Percentiles rank a stretch among this genome's conserved stretches.
phyloP scores from a whole-genome alignment of 2,113 vertebrate genomes.

The Jacana jacana region DNA sequence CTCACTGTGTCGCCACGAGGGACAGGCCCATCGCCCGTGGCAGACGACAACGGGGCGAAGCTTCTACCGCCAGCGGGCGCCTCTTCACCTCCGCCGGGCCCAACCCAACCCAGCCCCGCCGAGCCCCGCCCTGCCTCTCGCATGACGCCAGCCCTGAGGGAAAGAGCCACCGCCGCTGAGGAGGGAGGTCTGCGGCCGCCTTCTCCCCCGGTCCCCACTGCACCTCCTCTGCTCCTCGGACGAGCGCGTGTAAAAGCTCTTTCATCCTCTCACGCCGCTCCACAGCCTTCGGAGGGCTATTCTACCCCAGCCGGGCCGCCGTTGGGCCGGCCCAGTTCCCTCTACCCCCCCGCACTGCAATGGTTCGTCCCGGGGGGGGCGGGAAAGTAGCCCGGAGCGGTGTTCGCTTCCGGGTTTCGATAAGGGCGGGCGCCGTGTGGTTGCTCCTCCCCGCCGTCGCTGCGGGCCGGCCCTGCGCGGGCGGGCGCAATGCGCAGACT shows the following conservation, averaged over 20 bases:
- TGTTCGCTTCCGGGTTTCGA: not conserved
- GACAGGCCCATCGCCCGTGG: too few relatives aligned
- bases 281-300: rapidly evolving
- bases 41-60: not conserved
- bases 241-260: too few relatives aligned
- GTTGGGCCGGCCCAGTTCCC: not conserved
- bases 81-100: too few relatives aligned
- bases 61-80: not conserved
- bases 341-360: not conserved
- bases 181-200: rapidly evolving
- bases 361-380: not conserved
- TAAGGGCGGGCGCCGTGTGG: not conserved
- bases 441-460: not conserved
- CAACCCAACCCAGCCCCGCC: too few relatives aligned
- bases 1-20: not conserved
- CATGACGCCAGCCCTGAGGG: too few relatives aligned
- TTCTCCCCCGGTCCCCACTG: too few relatives aligned
- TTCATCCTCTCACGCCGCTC: too few relatives aligned
- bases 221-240: too few relatives aligned
- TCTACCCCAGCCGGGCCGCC: not conserved
- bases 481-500: constrained; percentile 72
- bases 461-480: not conserved
- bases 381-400: rapidly evolving
- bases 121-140: not conserved
- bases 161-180: too few relatives aligned